Evolutionary conservation across 2,888 invertebrate genomes (phyloP).

Genomic region (Ichneumon xanthorius): DNA sequence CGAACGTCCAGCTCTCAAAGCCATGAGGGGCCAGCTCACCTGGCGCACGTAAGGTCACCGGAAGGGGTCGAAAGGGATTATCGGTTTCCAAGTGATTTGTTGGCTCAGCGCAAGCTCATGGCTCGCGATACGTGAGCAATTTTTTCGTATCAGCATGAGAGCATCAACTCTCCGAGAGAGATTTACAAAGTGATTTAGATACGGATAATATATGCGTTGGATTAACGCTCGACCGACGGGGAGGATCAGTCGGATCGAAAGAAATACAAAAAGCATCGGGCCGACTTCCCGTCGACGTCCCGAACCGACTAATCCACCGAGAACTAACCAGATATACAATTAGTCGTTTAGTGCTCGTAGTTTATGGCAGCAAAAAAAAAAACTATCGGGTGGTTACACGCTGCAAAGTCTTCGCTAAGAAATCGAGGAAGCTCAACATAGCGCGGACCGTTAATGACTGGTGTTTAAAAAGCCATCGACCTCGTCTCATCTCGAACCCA

Average conservation of each 20-base stretch:
- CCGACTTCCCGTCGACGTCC: conserved; percentile 54
- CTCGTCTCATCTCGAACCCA: conserved; percentile 61
- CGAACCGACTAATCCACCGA: conserved; percentile 54
- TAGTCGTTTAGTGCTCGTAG: conserved; percentile 57
- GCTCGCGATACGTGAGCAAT: conserved; percentile 60
- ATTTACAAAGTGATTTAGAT: conserved; percentile 66
- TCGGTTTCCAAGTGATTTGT: conserved; percentile 79
- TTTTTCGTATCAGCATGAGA: conserved; percentile 47
- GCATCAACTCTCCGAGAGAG: conserved; percentile 28
- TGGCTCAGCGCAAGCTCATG: conserved; percentile 68
- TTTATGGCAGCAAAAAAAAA: conserved; percentile 21
- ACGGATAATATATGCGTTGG: conserved; percentile 60
- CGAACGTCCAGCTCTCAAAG: conserved; percentile 42
- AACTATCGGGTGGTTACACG: conserved; percentile 29
- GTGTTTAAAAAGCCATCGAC: conserved; percentile 69
- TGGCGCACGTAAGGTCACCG: conserved; percentile 65
- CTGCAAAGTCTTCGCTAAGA: conserved; percentile 49
- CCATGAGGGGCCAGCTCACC: conserved; percentile 36
- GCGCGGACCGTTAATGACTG: conserved; percentile 63
- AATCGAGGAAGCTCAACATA: conserved; percentile 62
- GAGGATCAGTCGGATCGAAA: conserved; percentile 24
- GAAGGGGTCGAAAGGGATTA: conserved; percentile 78
- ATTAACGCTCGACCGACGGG: conserved; percentile 41
- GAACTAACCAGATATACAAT: conserved; percentile 61
- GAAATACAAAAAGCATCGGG: conserved; percentile 37